These are phyloP conservation scores for Chiroxiphia lanceolata DNA, from an alignment of 2,797 vertebrate species.

Conservation along the genomic window DNA sequence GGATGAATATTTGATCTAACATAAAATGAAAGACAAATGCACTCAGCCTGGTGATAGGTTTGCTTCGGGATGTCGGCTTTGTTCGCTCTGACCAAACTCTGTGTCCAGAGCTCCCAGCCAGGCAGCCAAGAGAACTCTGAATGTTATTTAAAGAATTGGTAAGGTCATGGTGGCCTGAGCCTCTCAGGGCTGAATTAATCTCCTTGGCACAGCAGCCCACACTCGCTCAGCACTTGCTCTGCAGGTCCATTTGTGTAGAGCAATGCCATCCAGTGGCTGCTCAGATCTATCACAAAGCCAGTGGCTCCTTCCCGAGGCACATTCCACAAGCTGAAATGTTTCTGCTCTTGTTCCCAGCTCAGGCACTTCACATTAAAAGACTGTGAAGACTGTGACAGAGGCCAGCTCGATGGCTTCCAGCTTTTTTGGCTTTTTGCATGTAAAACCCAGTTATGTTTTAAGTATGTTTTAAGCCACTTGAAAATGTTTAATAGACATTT, in stretches of 20 bases:
- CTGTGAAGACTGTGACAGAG: not conserved
- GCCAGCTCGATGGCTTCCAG: not conserved
- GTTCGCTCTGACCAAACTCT: not conserved
- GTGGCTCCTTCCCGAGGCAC: not conserved
- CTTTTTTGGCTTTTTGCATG: not conserved
- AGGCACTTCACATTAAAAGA: not conserved
- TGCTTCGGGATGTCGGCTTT: not conserved
- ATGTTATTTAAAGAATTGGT: slow-evolving; percentile 17
- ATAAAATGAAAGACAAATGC: not conserved
- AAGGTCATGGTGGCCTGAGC: slow-evolving; percentile 18
- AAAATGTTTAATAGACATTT: not conserved
- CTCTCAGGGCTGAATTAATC: not conserved
- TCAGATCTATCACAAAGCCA: slow-evolving; percentile 17
- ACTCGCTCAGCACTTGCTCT: not conserved
- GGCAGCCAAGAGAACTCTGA: not conserved
- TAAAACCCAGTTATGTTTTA: not conserved
- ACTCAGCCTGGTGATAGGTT: not conserved
- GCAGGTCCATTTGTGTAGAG: slow-evolving; percentile 2
- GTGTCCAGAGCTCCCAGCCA: not conserved
- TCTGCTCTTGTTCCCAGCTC: not conserved
- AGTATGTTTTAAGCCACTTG: not conserved
- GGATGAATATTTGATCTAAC: not conserved
- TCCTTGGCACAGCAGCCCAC: not conserved
- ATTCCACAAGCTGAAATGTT: not conserved
- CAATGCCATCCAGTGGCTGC: slow-evolving; percentile 46